Base-by-base conservation (phyloP, 1,140 invertebrate genomes). In the Spodoptera litura region DNA sequence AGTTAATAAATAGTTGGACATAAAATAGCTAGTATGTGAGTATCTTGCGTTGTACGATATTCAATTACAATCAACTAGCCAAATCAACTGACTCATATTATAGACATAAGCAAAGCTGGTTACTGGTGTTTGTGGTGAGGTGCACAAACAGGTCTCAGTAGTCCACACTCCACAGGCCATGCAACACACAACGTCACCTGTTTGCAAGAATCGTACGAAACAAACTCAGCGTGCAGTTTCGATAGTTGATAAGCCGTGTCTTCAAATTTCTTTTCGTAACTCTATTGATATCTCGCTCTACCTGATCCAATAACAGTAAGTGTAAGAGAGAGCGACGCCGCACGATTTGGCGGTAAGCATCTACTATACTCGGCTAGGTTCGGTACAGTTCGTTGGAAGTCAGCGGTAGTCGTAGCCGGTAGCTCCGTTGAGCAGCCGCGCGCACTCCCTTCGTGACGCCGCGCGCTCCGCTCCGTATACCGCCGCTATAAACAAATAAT, bases 401-500 rank as follows among this genome's bases (percentile, higher is more conserved):
- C 79, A 31, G 55, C 80, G 75, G 76, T 71, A 81, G 83, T 82
- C 82, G 83, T 53, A 31, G 81, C 83, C 85, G 81, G 81, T 73
- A 64, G 77, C 76, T 75, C 76, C 71, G 76, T 56, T 55, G 64
- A 55, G 78, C 51, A 68, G 74, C 62, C 78, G 75, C 61, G 70
- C 55, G 71, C 56, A 44, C 55, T 61, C 31, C 49, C 4, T 4
- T 31, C 12, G 31, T 2, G 61, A 35, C 49, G 66, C 66, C 56
- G 71, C 56, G 76, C 58, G 78, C 52, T 58, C 53, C 79, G 83
- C 81, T 78, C 68, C 74, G 79, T 53, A 44, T 10, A 52, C 61
- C 64, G 78, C 71, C 78, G 80, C 83, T 85, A 87, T 91, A 93
- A 93, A 92, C 91, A 92, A 92, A 89, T 74, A 55, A 61, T 77